Percentiles rank a stretch among this genome's conserved stretches.
Conservation (phyloP, 2,113 vertebrate genomes). For the Saguinus midas region DNA sequence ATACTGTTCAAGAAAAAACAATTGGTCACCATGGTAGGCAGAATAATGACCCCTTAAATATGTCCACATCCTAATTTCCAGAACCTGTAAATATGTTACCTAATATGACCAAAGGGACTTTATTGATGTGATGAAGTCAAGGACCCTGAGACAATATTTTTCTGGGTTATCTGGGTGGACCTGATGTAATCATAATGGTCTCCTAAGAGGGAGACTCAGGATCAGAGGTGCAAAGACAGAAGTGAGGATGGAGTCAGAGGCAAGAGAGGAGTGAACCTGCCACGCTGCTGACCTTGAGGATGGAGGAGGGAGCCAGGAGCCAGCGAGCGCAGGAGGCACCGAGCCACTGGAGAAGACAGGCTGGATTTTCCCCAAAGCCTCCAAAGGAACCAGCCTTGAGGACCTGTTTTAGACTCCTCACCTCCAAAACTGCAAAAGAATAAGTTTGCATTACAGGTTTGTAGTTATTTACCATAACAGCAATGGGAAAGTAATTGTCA, state of each 20-base stretch:
- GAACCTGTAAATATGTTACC: not conserved
- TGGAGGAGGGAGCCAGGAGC: not conserved
- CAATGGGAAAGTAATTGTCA: not conserved
- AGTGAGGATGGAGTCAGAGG: not conserved
- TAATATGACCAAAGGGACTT: not conserved
- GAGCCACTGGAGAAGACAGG: rapidly evolving
- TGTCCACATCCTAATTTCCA: not conserved
- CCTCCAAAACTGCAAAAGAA: rapidly evolving
- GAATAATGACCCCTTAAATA: not conserved
- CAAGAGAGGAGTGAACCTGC: rapidly evolving
- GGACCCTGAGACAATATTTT: not conserved
- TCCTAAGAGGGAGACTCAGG: not conserved
- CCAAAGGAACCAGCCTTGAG: not conserved
- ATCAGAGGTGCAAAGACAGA: too few relatives aligned
- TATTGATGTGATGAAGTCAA: not conserved
- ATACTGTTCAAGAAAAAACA: not conserved
- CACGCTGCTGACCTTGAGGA: not conserved
- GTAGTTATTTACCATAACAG: not conserved
- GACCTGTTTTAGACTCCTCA: not conserved
- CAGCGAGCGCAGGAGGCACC: rapidly evolving
- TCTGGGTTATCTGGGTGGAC: not conserved
- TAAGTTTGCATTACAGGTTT: too few relatives aligned
- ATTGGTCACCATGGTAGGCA: not conserved
- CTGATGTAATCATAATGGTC: not conserved
- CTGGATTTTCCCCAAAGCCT: not conserved